A percentile compares a stretch with the other conserved stretches of the same genome.
phyloP scores from a whole-genome alignment of 2,888 invertebrate genomes.

The Lasius platythorax region DNA sequence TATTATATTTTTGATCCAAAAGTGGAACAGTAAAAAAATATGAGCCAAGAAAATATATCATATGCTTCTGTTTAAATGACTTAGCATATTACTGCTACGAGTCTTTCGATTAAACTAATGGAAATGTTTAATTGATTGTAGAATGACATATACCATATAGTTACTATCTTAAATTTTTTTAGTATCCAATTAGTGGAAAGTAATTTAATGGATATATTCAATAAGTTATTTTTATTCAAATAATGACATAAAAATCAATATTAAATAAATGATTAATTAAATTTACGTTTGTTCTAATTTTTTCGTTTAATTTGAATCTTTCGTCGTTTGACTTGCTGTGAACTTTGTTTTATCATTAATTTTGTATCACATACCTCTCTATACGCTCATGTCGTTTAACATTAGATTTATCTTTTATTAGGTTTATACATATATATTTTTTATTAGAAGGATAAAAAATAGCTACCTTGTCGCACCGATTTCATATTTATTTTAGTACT shows the following conservation, averaged over 20 bases:
- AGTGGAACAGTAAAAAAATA: neutral
- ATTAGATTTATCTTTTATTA: neutral
- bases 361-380: too few relatives aligned
- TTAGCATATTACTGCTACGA: neutral
- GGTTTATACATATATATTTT: neutral
- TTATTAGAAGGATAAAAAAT: neutral
- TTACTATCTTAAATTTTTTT: constrained; percentile 2
- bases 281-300: neutral
- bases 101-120: neutral
- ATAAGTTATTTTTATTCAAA: neutral
- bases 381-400: neutral
- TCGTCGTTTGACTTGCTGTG: neutral
- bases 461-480: neutral
- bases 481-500: neutral
- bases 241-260: neutral
- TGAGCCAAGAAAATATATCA: neutral
- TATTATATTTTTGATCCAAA: neutral
- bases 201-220: neutral
- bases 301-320: neutral
- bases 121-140: neutral
- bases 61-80: neutral
- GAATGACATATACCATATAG: neutral
- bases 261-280: neutral
- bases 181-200: neutral
- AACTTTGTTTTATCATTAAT: neutral